Conservation (phyloP, 2,888 invertebrate species). For the Drosophila meridionalis region DNA sequence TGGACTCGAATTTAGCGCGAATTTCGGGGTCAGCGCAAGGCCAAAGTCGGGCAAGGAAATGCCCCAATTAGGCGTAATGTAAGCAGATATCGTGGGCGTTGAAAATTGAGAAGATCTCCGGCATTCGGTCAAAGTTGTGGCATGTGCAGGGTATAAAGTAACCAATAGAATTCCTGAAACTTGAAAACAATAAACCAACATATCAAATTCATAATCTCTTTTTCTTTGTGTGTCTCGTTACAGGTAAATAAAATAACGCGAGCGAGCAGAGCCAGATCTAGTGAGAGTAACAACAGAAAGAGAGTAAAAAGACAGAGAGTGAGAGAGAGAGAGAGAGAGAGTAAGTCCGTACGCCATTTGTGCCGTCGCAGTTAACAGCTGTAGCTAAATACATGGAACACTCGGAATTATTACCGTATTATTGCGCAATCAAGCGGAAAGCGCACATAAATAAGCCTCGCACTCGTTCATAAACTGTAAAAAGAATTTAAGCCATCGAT, state of each 20-base stretch:
- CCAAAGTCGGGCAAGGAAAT: slow-evolving; percentile 14
- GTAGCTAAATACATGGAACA: slow-evolving; percentile 1
- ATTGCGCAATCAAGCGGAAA: slow-evolving; percentile 33
- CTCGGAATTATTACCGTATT: slow-evolving; percentile 16
- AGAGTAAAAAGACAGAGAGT: not conserved
- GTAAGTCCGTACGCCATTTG: not conserved
- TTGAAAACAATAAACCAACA: slow-evolving; percentile 23
- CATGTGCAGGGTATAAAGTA: slow-evolving; percentile 29
- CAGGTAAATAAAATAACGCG: slow-evolving; percentile 22
- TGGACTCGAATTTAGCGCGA: slow-evolving; percentile 53
- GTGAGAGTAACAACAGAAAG: not conserved
- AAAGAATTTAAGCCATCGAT: slow-evolving; percentile 34
- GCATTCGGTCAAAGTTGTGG: slow-evolving; percentile 12
- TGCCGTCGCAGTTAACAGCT: slow-evolving; percentile 2
- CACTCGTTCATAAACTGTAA: slow-evolving; percentile 19
- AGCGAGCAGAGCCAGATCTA: not conserved
- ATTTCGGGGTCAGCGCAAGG: slow-evolving; percentile 64
- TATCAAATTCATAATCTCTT: slow-evolving; percentile 29
- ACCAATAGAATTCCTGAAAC: slow-evolving; percentile 38
- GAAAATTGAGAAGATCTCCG: slow-evolving; percentile 45
- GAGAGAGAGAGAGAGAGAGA: not conserved
- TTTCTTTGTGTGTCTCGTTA: slow-evolving; percentile 20
- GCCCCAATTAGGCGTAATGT: slow-evolving; percentile 67
- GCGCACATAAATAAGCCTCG: slow-evolving; percentile 2
- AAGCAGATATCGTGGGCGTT: slow-evolving; percentile 61